Evolutionary conservation across 2,888 invertebrate genomes (phyloP), one percentile per base, ranked within the genome.

Genomic region (Tortrix viridana): DNA sequence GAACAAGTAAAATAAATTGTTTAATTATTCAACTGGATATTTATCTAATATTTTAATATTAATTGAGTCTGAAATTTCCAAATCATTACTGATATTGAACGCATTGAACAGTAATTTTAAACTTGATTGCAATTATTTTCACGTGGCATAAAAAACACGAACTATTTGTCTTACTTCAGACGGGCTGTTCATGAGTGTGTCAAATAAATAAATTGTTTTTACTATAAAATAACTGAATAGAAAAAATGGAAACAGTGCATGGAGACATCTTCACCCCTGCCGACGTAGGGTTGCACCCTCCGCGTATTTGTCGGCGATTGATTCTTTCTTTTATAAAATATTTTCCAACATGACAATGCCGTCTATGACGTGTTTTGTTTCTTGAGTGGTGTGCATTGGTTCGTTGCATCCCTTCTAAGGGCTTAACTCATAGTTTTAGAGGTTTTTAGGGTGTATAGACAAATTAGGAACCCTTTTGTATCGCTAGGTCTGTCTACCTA

Each of bases 261-360:
- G 20, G 66, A 67, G 65, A 66, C 75, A 74, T 69, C 58, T 74
- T 71, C 71, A 73, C 80, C 81, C 81, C 74, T 70, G 74, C 75
- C 79, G 74, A 68, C 60, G 65, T 72, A 70, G 81, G 81, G 80
- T 70, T 68, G 74, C 73, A 72, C 84, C 83, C 84, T 78, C 73
- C 69, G 55, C 53, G 66, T 71, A 72, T 76, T 78, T 74, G 74
- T 70, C 79, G 69, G 71, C 71, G 85, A 88, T 86, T 88, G 88
- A 88, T 87, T 81, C 79, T 50, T 57, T 56, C 44, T 53, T 63
- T 48, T 43, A 32, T 32, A 22, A 38, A 52, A 47, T 65, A 60
- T 56, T 56, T 50, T 66, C 60, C 58, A 50, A 65, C 65, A 65
- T 66, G 64, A 63, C 65, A 64, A 67, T 57, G 60, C 63, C 61